A percentile compares a stretch with the other conserved stretches of the same genome.
These are phyloP conservation scores for Reticulitermes lucifugus DNA, from an alignment of 2,888 invertebrate species.

Conservation along the genomic window DNA sequence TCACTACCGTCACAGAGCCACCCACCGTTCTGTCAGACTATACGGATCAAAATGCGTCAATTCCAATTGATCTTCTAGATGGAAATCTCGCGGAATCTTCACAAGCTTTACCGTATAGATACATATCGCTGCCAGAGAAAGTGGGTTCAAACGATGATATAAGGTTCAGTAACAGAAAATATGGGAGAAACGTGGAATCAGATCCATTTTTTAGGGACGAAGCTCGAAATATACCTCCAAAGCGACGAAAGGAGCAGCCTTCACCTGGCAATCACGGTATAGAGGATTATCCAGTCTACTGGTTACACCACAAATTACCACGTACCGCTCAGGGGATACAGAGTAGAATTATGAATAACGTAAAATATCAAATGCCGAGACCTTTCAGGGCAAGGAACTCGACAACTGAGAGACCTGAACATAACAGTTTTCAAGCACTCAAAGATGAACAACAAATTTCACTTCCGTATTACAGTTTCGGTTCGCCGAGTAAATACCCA, in stretches of 20 bases:
- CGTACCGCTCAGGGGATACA: background rate
- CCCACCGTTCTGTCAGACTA: no score
- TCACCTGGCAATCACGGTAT: no score
- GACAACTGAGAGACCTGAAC: slow-evolving; percentile 10
- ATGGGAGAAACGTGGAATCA: background rate
- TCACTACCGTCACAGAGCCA: background rate
- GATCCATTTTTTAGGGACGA: background rate
- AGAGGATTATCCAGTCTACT: background rate
- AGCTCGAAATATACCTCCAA: no score
- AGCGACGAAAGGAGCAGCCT: no score
- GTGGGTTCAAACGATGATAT: background rate
- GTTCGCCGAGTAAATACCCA: slow-evolving; percentile 58
- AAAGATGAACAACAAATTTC: slow-evolving; percentile 6
- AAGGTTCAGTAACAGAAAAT: background rate
- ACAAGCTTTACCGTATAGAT: background rate
- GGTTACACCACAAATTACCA: background rate
- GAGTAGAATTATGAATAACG: background rate
- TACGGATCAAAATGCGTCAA: no score
- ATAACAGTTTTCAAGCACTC: background rate
- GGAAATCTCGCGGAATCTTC: background rate
- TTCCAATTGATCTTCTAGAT: no score
- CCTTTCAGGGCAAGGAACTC: background rate
- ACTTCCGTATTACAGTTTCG: slow-evolving; percentile 13
- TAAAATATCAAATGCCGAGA: background rate
- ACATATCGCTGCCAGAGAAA: no score